Conservation (phyloP, 2,797 vertebrate species). For the Tangara arthus region DNA sequence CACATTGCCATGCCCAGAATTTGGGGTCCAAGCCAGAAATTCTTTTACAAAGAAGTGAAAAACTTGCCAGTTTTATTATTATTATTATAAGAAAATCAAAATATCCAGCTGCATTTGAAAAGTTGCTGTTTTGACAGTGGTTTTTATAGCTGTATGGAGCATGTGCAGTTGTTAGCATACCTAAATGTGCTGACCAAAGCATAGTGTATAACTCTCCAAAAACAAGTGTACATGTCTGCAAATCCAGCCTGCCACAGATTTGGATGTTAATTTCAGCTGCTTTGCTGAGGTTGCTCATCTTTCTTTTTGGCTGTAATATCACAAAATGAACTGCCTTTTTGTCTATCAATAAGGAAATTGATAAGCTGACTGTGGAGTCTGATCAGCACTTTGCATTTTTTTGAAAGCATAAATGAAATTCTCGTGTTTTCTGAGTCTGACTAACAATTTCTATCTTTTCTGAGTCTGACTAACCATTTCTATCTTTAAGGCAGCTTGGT, state of each 20-base stretch:
- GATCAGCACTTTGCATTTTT: constrained; percentile 63
- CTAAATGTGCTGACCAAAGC: background rate
- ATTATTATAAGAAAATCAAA: background rate
- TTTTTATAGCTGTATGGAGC: background rate
- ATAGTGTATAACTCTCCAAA: background rate
- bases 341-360: constrained; percentile 63
- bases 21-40: background rate
- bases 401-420: constrained; percentile 71
- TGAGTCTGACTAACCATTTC: constrained; percentile 63
- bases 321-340: constrained; percentile 54
- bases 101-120: background rate
- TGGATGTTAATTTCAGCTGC: constrained; percentile 30
- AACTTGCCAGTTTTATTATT: background rate
- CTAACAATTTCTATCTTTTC: constrained; percentile 67
- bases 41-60: background rate
- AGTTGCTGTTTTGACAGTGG: background rate
- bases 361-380: constrained; percentile 51
- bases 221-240: background rate
- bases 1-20: background rate
- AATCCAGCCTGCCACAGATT: constrained; percentile 27
- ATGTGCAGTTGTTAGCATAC: background rate
- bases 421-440: constrained; percentile 66
- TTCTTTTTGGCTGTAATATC: constrained; percentile 55
- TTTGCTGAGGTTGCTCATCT: constrained; percentile 49
- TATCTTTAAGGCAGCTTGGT: constrained; percentile 66